Evolutionary conservation across 2,797 vertebrate species (phyloP), one percentile per base, ranked within the genome.

Genomic region (Amniataba percoides): DNA sequence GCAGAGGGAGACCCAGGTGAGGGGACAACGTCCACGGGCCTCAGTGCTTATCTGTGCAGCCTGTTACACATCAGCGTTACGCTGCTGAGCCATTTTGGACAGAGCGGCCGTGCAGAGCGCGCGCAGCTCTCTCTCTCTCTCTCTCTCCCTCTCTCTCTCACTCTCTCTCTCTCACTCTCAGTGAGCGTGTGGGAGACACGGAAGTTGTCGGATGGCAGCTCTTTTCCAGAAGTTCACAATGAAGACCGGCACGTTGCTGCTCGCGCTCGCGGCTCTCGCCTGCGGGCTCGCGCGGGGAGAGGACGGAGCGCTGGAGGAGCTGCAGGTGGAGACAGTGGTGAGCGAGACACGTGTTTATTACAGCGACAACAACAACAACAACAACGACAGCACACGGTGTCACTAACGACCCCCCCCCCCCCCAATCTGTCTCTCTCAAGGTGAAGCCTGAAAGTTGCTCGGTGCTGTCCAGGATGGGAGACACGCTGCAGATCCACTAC

Each of bases 401-500:
- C 77, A 57, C 27, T 27, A 4, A 83, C 71, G 19, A 19, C 43
- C 6, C 71, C 81, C 74, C n/a, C n/a, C n/a, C n/a, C n/a, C n/a
- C n/a, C n/a, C n/a, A n/a, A n/a, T n/a, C n/a, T n/a, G n/a, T 88
- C 49, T 46, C 27, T 85, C 63, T 67, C 25, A 74, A 98, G 97
- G 96, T 95, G 89, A 90, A 95, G 76, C 95, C 97, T 0, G 96
- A 97, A 78, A 95, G 92, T 77, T 99, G 98, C 78, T 89, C 92
- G 23, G 90, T 96, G 59, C 88, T 91, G 39, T 96, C 97, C 57
- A 86, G 80, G 11, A 89, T 95, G 84, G 98, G 98, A 84, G 98
- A 99, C 94, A 97, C 97, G 68, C 92, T 98, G 64, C 95, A 94
- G 16, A 97, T 99, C 81, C 97, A 98, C 89, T 99, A 99, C 92